Conservation (phyloP, 2,888 invertebrate genomes). For the Thereva unica region DNA sequence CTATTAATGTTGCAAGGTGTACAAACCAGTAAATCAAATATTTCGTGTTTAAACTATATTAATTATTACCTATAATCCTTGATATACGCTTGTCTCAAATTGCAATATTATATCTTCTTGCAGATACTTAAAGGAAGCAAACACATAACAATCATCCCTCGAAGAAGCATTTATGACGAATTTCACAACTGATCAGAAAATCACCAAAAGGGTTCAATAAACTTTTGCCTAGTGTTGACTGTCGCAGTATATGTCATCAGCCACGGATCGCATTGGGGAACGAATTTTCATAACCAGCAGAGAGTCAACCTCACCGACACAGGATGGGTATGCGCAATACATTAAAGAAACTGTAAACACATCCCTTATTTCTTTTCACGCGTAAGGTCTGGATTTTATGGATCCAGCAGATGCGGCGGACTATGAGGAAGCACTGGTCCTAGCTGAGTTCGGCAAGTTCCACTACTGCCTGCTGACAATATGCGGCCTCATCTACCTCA, state of each 20-base stretch:
- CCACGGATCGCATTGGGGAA: slow-evolving; percentile 37
- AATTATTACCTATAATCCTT: no score
- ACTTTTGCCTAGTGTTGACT: slow-evolving; percentile 9
- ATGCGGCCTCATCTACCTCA: slow-evolving; percentile 79
- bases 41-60: no score
- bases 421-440: slow-evolving; percentile 52
- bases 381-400: slow-evolving; percentile 52
- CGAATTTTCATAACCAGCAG: slow-evolving; percentile 40
- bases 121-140: no score
- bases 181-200: no score
- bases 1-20: no score
- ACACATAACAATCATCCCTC: no score
- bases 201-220: slow-evolving; percentile 21
- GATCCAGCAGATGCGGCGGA: slow-evolving; percentile 50
- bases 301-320: slow-evolving; percentile 43
- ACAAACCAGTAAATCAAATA: no score
- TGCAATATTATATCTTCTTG: no score
- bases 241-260: slow-evolving; percentile 41
- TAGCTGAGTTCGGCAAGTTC: slow-evolving; percentile 79
- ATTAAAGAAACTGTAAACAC: neutral
- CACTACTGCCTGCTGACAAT: slow-evolving; percentile 75
- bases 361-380: neutral
- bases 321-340: slow-evolving; percentile 45
- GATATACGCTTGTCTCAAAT: no score
- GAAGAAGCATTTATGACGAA: no score